phyloP scores from a whole-genome alignment of 2,888 invertebrate species.

The Spatulosminthurus flaviceps region DNA sequence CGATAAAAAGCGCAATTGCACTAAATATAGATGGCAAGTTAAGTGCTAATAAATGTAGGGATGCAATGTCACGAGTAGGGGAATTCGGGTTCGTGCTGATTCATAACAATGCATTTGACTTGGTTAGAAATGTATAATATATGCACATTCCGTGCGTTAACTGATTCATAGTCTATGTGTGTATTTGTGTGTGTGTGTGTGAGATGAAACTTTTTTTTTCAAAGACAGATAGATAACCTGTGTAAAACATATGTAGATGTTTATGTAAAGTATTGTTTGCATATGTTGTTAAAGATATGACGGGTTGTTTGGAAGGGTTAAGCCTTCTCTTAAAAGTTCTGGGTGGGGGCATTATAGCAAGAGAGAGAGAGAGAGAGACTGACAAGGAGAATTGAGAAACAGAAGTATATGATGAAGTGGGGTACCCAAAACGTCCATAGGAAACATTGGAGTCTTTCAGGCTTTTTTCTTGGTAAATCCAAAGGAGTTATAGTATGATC shows the following conservation, averaged over 20 bases:
- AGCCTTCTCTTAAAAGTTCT: constrained; percentile 36
- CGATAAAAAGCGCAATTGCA: too few relatives aligned
- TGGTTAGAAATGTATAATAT: background rate
- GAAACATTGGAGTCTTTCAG: background rate
- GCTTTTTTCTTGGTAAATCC: constrained; percentile 18
- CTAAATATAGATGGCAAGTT: background rate
- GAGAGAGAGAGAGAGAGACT: background rate
- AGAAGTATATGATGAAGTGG: constrained; percentile 11
- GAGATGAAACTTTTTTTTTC: background rate
- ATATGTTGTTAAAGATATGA: constrained; percentile 3
- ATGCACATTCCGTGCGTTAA: background rate
- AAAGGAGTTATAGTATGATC: constrained; percentile 6
- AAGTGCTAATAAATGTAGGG: background rate
- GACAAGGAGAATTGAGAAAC: constrained; percentile 20
- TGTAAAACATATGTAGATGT: constrained; percentile 28
- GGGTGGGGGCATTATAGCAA: constrained; percentile 32
- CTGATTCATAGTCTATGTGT: constrained; percentile 3
- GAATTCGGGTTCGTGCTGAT: constrained; percentile 42
- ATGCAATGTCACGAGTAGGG: constrained; percentile 45
- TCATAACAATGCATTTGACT: constrained; percentile 30
- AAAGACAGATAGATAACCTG: constrained; percentile 1
- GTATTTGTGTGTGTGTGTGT: background rate
- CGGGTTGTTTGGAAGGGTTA: background rate
- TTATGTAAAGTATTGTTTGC: background rate
- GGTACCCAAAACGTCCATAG: background rate